Base-by-base conservation (phyloP, 2,797 vertebrate species). In the Nannoperca australis region DNA sequence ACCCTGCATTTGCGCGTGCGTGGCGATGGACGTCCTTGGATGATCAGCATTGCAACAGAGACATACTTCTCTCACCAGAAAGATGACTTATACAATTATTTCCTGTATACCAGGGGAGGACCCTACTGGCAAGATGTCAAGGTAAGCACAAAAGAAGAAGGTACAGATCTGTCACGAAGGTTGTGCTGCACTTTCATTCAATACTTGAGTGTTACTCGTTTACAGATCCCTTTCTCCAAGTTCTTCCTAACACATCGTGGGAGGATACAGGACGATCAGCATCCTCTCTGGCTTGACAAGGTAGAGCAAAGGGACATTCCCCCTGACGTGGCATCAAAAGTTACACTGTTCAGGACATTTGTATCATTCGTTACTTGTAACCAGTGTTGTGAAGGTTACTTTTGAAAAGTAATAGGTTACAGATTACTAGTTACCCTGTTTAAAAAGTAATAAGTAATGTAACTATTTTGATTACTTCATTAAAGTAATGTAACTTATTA, bases 101-200 rank as follows among this genome's bases (percentile, higher is more conserved):
- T 99, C 88, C 91, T 99, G 89, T 99, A 96, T 78, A 98, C 98
- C 2, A 94, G 96, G 14, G 98, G 98, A 40, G 98, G 98, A 0
- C 98, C 98, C 0, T 99, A 98, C 90, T 99, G 98, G 98, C 97
- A 99, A 80, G 97, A 99, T 12, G 93, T 99, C 70, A 97, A 97
- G 97, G 98, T 97, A 90, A 66, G 62, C 1, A n/a, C 2, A 65
- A n/a, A 17, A 22, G 20, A 20, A 55, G 24, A 47, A 1, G 3
- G 47, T 4, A 8, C 5, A 32, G 3, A 20, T 64, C 20, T 34
- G 1, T 20, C 5, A 10, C n/a, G 15, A 32, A 1, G 24, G 7
- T 51, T 62, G 2, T 38, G 4, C 24, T 27, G 24, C 24, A 27
- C 24, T 27, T 27, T 8, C 1, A 10, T 40, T 63, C 0, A 27